Evolutionary conservation across 2,113 vertebrate genomes (phyloP).

Genomic region (Pheucticus melanocephalus): DNA sequence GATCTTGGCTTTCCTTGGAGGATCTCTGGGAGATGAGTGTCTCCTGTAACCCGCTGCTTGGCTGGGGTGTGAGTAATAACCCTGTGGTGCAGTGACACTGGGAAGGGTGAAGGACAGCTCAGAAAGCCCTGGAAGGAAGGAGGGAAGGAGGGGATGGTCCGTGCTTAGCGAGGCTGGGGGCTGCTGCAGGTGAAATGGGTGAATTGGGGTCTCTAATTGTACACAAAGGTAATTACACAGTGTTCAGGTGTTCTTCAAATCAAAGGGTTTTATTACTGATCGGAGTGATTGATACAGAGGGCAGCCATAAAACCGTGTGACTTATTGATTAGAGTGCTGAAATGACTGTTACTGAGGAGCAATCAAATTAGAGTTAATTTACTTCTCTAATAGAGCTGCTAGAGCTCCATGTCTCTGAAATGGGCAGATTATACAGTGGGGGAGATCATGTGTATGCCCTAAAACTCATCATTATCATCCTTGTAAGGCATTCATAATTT

Average conservation of each 20-base stretch:
- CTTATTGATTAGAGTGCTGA: slow-evolving; percentile 14
- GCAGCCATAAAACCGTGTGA: not conserved
- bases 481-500: not conserved
- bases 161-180: accelerated
- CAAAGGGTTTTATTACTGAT: not conserved
- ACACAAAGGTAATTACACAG: not conserved
- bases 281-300: not conserved
- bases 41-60: not conserved
- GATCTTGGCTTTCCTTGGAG: not conserved
- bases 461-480: not conserved
- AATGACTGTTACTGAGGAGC: not conserved
- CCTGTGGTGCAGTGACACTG: not conserved
- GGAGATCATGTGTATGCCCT: not conserved
- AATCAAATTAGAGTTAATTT: slow-evolving; percentile 43
- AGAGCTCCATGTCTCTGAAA: not conserved
- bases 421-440: not conserved
- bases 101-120: not conserved
- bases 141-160: not conserved
- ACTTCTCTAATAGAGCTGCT: not conserved
- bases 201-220: not conserved
- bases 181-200: not conserved
- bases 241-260: slow-evolving; percentile 17
- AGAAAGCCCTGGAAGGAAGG: not conserved
- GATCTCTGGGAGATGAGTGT: not conserved
- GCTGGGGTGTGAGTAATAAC: not conserved